Evolutionary conservation across 2,888 invertebrate species (phyloP).

Genomic region (Lathronympha strigana): DNA sequence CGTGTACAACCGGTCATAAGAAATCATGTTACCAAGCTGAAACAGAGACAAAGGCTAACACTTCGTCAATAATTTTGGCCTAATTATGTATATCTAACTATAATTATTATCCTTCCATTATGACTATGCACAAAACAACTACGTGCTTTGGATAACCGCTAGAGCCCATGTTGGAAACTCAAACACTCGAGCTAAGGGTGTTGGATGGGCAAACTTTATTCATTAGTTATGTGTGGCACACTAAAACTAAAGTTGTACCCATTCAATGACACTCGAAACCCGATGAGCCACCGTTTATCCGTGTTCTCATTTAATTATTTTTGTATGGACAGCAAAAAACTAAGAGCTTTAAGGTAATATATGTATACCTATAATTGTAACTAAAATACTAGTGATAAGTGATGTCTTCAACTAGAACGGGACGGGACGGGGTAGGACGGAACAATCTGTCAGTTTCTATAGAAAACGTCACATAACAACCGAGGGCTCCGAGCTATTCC

Average conservation of each 20-base stretch:
- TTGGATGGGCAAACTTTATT: slow-evolving; percentile 68
- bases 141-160: slow-evolving; percentile 35
- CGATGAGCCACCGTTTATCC: background rate
- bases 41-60: no score
- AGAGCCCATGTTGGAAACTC: slow-evolving; percentile 49
- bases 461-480: no score
- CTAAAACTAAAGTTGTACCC: slow-evolving; percentile 54
- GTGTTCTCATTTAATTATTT: slow-evolving; percentile 18
- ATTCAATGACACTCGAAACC: slow-evolving; percentile 41
- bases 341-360: background rate
- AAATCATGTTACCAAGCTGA: no score
- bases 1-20: no score
- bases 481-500: no score
- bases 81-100: no score
- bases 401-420: no score
- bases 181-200: slow-evolving; percentile 58
- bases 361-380: background rate
- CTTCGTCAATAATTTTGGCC: no score
- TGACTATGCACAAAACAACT: slow-evolving; percentile 23
- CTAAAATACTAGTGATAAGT: no score
- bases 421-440: no score
- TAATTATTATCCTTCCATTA: slow-evolving; percentile 1
- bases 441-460: no score
- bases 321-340: background rate
- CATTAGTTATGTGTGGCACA: slow-evolving; percentile 62